Evolutionary conservation across 2,888 invertebrate species (phyloP).

Genomic region (Ephialtes manifestator): DNA sequence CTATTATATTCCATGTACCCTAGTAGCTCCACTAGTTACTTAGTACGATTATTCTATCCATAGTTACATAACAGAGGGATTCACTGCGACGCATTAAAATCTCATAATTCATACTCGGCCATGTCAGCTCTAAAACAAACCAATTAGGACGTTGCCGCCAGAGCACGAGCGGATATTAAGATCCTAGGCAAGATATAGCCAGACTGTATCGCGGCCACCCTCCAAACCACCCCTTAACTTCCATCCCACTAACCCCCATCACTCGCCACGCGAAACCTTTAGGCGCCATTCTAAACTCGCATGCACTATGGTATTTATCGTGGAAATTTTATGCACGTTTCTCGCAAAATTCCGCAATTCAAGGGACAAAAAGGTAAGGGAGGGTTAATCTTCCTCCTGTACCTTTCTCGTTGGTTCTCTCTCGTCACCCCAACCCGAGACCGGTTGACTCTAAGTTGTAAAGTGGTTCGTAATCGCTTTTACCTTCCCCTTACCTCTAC

Average conservation of each 20-base stretch:
- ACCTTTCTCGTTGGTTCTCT: neutral
- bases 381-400: constrained; percentile 15
- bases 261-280: constrained; percentile 15
- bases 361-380: neutral
- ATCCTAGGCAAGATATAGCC: constrained; percentile 58
- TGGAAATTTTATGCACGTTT: constrained; percentile 2
- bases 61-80: constrained; percentile 2
- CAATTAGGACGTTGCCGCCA: constrained; percentile 58
- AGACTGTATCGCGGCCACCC: constrained; percentile 19
- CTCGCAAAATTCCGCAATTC: neutral
- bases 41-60: constrained; percentile 8
- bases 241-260: constrained; percentile 15
- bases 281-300: neutral
- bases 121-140: constrained; percentile 63
- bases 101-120: constrained; percentile 45
- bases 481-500: constrained; percentile 2
- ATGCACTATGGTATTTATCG: constrained; percentile 1
- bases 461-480: constrained; percentile 58
- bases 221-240: constrained; percentile 18
- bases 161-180: constrained; percentile 64
- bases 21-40: neutral
- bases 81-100: constrained; percentile 46
- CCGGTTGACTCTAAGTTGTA: constrained; percentile 54
- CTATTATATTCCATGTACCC: constrained; percentile 5
- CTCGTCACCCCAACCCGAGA: neutral